Percentiles rank a stretch among this genome's conserved stretches.
Evolutionary conservation across 1,140 invertebrate genomes (phyloP).

Genomic region (Drosophila kurseongensis): DNA sequence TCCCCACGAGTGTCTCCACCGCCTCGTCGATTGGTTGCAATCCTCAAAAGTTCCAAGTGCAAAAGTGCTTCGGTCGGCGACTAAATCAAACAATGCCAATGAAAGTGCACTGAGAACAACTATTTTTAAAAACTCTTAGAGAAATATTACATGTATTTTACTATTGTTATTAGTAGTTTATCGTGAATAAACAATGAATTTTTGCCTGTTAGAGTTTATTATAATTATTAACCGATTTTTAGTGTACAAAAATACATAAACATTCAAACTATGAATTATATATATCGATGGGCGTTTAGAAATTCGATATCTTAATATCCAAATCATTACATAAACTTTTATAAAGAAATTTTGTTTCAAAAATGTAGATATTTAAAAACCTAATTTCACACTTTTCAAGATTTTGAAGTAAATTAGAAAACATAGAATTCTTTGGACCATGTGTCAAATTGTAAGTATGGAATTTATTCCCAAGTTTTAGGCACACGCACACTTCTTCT

Average conservation of each 20-base stretch:
- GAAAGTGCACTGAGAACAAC: constrained; percentile 9
- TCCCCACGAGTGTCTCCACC: constrained; percentile 15
- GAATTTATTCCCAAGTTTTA: not conserved
- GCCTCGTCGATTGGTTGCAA: constrained; percentile 22
- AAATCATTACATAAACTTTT: no score
- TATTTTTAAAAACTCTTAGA: not conserved
- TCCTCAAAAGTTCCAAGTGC: constrained; percentile 48
- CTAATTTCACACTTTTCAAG: not conserved
- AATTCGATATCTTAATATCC: no score
- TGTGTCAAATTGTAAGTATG: constrained; percentile 2
- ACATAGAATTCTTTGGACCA: not conserved
- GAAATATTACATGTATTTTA: no score
- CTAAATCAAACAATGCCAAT: constrained; percentile 54
- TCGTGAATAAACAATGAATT: no score
- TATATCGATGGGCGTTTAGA: no score
- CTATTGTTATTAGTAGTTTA: no score
- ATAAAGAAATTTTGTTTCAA: no score
- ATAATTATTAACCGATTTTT: no score
- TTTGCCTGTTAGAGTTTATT: no score
- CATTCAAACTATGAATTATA: not conserved
- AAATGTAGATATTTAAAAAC: not conserved
- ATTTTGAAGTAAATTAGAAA: not conserved
- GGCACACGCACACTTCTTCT: constrained; percentile 29
- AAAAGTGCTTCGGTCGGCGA: constrained; percentile 29
- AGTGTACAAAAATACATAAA: no score